Percentiles rank a stretch among this genome's conserved stretches.
These are phyloP conservation scores for Rhagoletis zephyria DNA, from an alignment of 1,140 invertebrate species.

Conservation along the genomic window DNA sequence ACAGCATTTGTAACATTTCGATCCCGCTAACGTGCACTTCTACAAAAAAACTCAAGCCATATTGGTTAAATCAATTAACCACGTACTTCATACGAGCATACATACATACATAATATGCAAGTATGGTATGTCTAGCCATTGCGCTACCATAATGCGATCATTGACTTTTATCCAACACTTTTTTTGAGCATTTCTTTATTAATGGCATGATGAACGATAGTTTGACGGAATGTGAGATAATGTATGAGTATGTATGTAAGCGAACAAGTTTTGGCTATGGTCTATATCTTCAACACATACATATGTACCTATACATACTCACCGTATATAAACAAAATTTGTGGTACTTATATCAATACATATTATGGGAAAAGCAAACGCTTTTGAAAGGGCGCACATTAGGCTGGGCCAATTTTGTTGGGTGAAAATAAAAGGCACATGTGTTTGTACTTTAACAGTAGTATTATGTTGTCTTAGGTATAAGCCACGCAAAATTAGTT, in stretches of 20 bases:
- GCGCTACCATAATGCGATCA: constrained; percentile 50
- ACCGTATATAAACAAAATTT: background rate
- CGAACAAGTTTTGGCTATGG: constrained; percentile 4
- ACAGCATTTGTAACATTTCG: too few relatives aligned
- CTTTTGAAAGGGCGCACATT: background rate
- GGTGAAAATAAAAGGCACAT: background rate
- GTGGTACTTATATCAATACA: background rate
- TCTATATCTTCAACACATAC: background rate
- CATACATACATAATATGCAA: too few relatives aligned
- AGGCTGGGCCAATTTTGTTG: too few relatives aligned
- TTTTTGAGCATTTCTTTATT: constrained; percentile 35
- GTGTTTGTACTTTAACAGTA: too few relatives aligned
- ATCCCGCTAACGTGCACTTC: background rate
- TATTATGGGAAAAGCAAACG: background rate
- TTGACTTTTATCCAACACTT: constrained; percentile 55
- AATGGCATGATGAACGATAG: background rate
- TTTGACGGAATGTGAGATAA: too few relatives aligned
- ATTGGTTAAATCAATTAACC: background rate
- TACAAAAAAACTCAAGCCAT: background rate
- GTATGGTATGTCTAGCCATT: background rate
- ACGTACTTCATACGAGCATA: background rate
- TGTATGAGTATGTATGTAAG: too few relatives aligned
- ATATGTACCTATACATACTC: background rate
- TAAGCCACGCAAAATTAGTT: too few relatives aligned
- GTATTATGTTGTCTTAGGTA: too few relatives aligned